These are phyloP conservation scores for Mesocricetus auratus DNA, from an alignment of 2,113 vertebrate species.

Conservation along the genomic window DNA sequence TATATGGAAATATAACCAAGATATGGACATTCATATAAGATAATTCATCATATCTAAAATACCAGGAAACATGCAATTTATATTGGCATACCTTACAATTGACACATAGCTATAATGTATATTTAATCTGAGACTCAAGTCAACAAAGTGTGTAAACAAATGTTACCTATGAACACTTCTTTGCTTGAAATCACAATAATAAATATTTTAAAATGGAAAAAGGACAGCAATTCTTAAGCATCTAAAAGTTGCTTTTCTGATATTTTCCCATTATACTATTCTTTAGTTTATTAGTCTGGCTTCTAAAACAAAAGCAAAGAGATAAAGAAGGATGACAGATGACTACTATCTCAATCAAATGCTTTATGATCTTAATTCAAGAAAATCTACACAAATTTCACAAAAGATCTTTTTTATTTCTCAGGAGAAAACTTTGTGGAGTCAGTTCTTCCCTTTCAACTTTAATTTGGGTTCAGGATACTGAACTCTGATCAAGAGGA, in stretches of 20 bases:
- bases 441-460: background rate
- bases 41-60: background rate
- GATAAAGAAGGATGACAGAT: background rate
- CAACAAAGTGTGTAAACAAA: background rate
- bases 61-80: background rate
- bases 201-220: background rate
- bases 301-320: background rate
- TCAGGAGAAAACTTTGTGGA: background rate
- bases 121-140: background rate
- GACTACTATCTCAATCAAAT: background rate
- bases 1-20: rapidly evolving
- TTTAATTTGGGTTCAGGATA: background rate
- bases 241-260: background rate
- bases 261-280: background rate
- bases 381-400: background rate
- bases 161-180: background rate
- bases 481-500: background rate
- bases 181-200: background rate
- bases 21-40: background rate
- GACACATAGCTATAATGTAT: background rate
- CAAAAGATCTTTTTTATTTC: background rate
- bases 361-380: background rate
- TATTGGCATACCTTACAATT: background rate
- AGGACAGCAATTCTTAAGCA: background rate
- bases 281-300: background rate